Evolutionary conservation across 2,113 vertebrate genomes (phyloP).

Genomic region (Numenius arquata): DNA sequence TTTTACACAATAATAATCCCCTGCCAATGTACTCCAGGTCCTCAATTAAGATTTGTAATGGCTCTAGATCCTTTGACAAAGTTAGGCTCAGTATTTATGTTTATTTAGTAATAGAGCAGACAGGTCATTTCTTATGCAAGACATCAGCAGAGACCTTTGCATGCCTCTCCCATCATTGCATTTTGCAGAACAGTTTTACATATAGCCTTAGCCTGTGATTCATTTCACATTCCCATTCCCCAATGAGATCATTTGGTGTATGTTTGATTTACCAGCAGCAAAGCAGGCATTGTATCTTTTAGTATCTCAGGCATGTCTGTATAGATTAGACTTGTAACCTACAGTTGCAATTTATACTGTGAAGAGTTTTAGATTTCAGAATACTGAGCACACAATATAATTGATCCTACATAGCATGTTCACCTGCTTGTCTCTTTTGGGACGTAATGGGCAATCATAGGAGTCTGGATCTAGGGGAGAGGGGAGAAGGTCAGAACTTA

Average conservation of each 20-base stretch:
- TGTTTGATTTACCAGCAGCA: slow-evolving; percentile 19
- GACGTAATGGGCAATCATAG: background rate
- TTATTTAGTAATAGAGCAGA: background rate
- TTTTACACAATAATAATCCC: background rate
- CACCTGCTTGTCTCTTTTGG: background rate
- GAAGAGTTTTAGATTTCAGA: background rate
- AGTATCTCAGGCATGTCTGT: background rate
- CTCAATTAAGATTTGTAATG: background rate
- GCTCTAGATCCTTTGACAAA: background rate
- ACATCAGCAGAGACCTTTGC: background rate
- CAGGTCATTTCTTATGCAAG: background rate
- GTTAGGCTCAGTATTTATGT: background rate
- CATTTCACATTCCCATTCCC: background rate
- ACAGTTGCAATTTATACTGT: background rate
- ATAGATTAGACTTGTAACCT: background rate
- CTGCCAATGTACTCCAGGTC: background rate
- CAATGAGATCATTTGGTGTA: background rate
- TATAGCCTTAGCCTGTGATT: background rate
- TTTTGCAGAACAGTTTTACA: background rate
- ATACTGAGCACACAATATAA: background rate
- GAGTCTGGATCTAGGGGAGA: background rate
- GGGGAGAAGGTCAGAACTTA: background rate
- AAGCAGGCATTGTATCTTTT: background rate
- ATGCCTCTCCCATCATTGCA: background rate
- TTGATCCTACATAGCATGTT: background rate